Percentiles rank a stretch among this genome's conserved stretches.
Conservation (phyloP, 2,113 vertebrate genomes). For the Ariopsis seemanni region DNA sequence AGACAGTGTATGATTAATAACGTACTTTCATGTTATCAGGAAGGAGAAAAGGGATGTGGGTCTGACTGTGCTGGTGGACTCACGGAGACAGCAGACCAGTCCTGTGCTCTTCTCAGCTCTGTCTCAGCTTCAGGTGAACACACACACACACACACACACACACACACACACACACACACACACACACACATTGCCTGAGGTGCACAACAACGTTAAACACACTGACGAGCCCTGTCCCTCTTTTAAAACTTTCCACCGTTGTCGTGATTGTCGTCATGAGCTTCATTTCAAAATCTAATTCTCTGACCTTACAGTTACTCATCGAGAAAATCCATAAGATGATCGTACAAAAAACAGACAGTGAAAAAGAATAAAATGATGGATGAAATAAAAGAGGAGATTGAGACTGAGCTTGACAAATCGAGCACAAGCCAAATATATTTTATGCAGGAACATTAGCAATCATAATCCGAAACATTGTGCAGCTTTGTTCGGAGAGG, state of each 20-base stretch:
- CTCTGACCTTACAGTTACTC: too few relatives aligned
- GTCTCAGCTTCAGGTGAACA: slow-evolving; percentile 78
- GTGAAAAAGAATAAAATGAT: not conserved
- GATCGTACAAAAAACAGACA: too few relatives aligned
- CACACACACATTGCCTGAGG: not conserved
- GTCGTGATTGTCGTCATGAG: not conserved
- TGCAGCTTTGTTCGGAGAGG: not conserved
- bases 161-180: not conserved
- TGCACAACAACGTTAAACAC: not conserved
- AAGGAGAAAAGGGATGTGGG: slow-evolving; percentile 76
- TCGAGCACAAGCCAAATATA: too few relatives aligned
- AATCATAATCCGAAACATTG: too few relatives aligned
- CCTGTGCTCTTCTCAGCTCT: slow-evolving; percentile 73
- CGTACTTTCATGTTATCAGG: slow-evolving; percentile 61
- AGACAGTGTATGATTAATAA: not conserved
- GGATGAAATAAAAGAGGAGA: too few relatives aligned
- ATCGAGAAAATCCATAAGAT: too few relatives aligned
- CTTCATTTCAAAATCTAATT: not conserved
- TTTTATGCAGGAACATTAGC: too few relatives aligned
- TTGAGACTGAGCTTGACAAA: too few relatives aligned
- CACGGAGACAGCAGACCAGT: slow-evolving; percentile 69
- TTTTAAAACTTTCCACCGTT: not conserved
- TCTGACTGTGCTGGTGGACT: slow-evolving; percentile 76
- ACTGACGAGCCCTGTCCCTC: not conserved
- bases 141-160: not conserved